Base-by-base conservation (phyloP, 2,888 invertebrate genomes). In the Pheosia tremula region DNA sequence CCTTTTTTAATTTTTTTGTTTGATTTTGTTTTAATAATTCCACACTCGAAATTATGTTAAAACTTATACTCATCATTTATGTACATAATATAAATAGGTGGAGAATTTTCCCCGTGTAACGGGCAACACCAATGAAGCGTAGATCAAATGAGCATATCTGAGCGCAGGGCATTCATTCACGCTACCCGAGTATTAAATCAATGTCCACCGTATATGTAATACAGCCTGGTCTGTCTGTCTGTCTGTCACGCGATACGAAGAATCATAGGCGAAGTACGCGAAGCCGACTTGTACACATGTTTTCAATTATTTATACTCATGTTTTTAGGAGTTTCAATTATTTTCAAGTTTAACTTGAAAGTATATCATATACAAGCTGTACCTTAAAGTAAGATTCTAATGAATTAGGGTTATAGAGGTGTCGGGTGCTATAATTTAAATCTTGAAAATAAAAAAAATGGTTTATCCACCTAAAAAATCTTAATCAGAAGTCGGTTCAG, bases 191-290 rank as follows among this genome's bases (percentile, higher is more conserved):
- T 80, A 80, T 80, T 90, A 90, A 89, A 90, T 90, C 90, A 90
- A 84, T 80, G 88, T 90, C 88, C 74, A 69, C 88, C 88, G 76
- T 87, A 86, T 87, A 87, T 81, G 87, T 80, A 81, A 79, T 79
- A 73, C 74, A 57, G 74, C 64, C 63, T 71, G 70, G 75, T 75
- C 75, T 73, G 83, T 82, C 81, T 73, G 83, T 82, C 81, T 63
- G 83, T 83, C 84, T 83, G 84, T 85, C 85, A 80, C 78, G 66
- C 66, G 77, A 75, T 78, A 83, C 80, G 77, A 77, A 82, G 83
- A 82, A 77, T 77, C 80, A 82, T 83, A 69, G 74, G 67, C 70
- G 58, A 60, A 59, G 43, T 13, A 52, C 56, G 59, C 56, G 62
- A 58, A 57, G 36, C 13, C 64, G 74, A 74, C 69, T 66, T 58